phyloP scores from a whole-genome alignment of 2,113 vertebrate genomes.

The Catagonus wagneri region DNA sequence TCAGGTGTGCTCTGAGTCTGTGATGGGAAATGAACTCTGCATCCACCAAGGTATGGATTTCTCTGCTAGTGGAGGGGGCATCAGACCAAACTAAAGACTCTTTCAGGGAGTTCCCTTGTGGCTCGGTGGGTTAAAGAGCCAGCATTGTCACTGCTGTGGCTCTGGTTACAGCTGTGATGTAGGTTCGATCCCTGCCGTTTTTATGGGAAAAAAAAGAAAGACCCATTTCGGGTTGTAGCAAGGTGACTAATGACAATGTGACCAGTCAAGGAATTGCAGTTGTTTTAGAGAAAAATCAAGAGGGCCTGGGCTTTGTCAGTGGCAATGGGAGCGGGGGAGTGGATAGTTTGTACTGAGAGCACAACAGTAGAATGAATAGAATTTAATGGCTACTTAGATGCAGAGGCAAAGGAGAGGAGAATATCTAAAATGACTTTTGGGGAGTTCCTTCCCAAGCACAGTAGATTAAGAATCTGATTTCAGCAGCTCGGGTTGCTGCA shows the following conservation, averaged over 20 bases:
- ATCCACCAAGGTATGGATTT: not conserved
- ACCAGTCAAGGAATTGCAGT: not conserved
- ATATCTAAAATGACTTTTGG: not conserved
- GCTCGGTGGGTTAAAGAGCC: too few relatives aligned
- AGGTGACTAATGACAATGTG: not conserved
- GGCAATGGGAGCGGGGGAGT: not conserved
- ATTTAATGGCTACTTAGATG: not conserved
- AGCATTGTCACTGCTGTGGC: too few relatives aligned
- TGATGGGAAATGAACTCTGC: not conserved
- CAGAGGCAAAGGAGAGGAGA: not conserved
- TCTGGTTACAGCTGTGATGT: too few relatives aligned
- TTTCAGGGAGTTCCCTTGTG: too few relatives aligned
- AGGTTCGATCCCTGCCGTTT: too few relatives aligned
- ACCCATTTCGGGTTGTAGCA: not conserved
- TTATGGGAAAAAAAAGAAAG: not conserved
- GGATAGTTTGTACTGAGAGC: not conserved
- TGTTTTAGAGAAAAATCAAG: not conserved
- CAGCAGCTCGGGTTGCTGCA: too few relatives aligned
- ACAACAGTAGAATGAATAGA: not conserved
- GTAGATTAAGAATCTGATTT: too few relatives aligned
- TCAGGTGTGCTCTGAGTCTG: not conserved
- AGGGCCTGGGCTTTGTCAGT: not conserved
- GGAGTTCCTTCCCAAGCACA: too few relatives aligned
- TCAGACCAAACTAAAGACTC: not conserved
- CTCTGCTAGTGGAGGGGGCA: not conserved